phyloP scores from a whole-genome alignment of 2,113 vertebrate species.

The Centrocercus urophasianus region DNA sequence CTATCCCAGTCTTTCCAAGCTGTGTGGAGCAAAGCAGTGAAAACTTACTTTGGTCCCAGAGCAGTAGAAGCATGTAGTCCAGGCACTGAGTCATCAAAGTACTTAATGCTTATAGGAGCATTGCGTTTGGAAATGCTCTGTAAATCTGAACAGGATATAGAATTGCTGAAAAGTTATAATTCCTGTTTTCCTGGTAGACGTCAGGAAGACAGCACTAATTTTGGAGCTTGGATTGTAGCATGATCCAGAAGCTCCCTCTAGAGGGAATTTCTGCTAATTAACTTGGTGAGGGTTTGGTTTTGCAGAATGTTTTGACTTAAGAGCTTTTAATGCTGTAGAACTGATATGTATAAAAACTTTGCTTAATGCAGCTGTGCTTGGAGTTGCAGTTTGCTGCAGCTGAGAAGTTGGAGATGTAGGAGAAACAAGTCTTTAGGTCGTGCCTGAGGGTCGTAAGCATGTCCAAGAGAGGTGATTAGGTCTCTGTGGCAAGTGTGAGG shows the following conservation, averaged over 20 bases:
- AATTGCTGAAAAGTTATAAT: background rate
- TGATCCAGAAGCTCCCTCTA: conserved; percentile 8
- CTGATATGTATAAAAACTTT: background rate
- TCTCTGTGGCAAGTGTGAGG: background rate
- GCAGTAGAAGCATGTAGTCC: background rate
- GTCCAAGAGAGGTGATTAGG: background rate
- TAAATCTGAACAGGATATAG: background rate
- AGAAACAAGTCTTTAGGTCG: background rate
- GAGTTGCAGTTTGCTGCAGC: background rate
- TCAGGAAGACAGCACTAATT: background rate
- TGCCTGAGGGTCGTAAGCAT: background rate
- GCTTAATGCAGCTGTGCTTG: background rate
- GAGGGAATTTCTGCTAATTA: background rate
- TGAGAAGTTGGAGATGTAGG: background rate
- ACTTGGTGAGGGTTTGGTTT: background rate
- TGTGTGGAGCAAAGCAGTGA: background rate
- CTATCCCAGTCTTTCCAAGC: background rate
- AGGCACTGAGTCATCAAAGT: background rate
- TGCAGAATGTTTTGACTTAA: accelerated
- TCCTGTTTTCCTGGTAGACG: background rate
- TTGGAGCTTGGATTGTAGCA: background rate
- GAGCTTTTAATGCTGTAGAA: background rate
- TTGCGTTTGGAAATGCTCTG: background rate
- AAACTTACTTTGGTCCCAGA: background rate
- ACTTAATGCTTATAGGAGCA: accelerated